Evolutionary conservation across 2,888 invertebrate species (phyloP).

Genomic region (Pristionchus fissidentatus): DNA sequence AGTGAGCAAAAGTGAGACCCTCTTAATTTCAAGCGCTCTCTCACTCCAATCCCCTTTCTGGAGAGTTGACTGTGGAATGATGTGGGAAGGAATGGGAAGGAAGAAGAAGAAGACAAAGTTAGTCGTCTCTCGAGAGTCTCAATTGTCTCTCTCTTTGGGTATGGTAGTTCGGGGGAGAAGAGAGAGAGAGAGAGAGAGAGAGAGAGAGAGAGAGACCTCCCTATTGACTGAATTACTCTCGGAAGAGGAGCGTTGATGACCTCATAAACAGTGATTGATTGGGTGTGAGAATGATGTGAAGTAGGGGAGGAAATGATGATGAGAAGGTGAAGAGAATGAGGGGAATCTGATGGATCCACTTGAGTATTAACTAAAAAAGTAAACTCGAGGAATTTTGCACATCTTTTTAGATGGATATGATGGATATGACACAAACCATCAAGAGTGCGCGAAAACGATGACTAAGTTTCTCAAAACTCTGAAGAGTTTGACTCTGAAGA

Average conservation of each 20-base stretch:
- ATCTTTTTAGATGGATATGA: too few relatives aligned
- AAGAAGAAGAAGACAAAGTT: not conserved
- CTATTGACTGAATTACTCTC: constrained; percentile 17
- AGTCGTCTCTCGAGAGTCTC: not conserved
- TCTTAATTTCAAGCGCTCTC: too few relatives aligned
- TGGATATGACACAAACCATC: too few relatives aligned
- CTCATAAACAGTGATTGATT: constrained; percentile 34
- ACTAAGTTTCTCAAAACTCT: too few relatives aligned
- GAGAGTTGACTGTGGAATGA: not conserved
- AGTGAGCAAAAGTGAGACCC: not conserved
- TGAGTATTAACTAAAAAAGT: too few relatives aligned
- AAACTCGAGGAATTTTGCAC: too few relatives aligned
- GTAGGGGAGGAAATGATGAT: not conserved
- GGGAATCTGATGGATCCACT: too few relatives aligned
- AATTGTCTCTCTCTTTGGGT: too few relatives aligned
- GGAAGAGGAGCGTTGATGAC: constrained; percentile 29
- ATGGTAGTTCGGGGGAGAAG: not conserved
- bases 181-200: constrained; percentile 25
- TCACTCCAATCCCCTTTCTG: not conserved
- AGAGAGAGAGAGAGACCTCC: constrained; percentile 21
- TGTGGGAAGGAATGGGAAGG: not conserved
- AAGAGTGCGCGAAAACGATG: too few relatives aligned
- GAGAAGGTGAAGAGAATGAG: not conserved
- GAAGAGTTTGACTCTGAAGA: too few relatives aligned
- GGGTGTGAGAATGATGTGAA: not conserved